Percentiles rank a stretch among this genome's conserved stretches.
Evolutionary conservation across 1,140 invertebrate species (phyloP).

Genomic region (Cherax destructor): DNA sequence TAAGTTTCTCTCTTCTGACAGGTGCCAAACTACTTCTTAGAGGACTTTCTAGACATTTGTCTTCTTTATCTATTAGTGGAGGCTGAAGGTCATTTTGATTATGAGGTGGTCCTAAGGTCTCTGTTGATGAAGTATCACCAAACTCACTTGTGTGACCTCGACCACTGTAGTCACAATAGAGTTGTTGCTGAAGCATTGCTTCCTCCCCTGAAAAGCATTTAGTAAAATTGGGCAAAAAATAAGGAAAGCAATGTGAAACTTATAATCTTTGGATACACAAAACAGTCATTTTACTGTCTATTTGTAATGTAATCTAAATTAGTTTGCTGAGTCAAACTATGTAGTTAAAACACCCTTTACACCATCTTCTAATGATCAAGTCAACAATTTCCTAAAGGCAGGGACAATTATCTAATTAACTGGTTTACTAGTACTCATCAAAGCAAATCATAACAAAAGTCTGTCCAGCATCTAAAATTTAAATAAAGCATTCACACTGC

Average conservation of each 20-base stretch:
- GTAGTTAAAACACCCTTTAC: neutral
- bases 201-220: slow-evolving; percentile 54
- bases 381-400: neutral
- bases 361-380: neutral
- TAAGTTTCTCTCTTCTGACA: slow-evolving; percentile 4
- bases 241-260: neutral
- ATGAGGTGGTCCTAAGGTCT: slow-evolving; percentile 47
- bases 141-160: slow-evolving; percentile 59
- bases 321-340: neutral
- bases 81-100: slow-evolving; percentile 10
- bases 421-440: neutral
- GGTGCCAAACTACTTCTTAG: slow-evolving; percentile 24
- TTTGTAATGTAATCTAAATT: neutral
- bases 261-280: neutral
- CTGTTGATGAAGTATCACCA: slow-evolving; percentile 63
- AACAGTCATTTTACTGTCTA: neutral
- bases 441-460: neutral
- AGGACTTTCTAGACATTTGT: slow-evolving; percentile 27
- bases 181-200: slow-evolving; percentile 54
- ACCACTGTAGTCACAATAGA: slow-evolving; percentile 52
- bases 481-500: neutral
- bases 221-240: neutral
- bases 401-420: neutral
- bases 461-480: neutral
- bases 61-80: slow-evolving; percentile 1